These are phyloP conservation scores for Graphium colonna DNA, from an alignment of 2,888 invertebrate species.

Conservation along the genomic window DNA sequence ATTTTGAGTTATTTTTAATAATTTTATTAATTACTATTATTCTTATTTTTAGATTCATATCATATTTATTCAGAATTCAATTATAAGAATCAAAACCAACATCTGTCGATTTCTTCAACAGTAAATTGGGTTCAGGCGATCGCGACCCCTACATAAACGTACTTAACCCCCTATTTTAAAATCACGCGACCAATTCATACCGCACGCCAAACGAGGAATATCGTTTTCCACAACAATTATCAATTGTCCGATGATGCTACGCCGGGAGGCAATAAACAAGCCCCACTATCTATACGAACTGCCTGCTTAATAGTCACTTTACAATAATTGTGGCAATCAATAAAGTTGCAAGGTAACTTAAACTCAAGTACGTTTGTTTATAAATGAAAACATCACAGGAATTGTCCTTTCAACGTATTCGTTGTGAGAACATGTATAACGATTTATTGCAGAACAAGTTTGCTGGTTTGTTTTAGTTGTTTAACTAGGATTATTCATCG, in stretches of 20 bases:
- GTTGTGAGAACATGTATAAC: neutral
- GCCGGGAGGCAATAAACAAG: conserved; percentile 57
- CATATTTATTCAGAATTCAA: too few relatives aligned
- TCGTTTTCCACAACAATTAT: conserved; percentile 58
- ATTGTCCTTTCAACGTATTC: neutral
- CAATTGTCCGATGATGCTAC: conserved; percentile 52
- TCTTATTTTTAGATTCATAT: too few relatives aligned
- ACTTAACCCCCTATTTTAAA: conserved; percentile 59
- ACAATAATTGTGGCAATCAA: conserved; percentile 54
- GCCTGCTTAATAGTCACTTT: conserved; percentile 53
- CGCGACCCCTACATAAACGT: conserved; percentile 40
- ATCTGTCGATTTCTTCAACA: neutral
- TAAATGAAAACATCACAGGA: neutral
- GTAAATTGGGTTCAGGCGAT: too few relatives aligned
- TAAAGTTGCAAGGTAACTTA: conserved; percentile 38
- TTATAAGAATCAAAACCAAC: neutral
- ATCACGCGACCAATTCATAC: conserved; percentile 59
- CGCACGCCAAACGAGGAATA: conserved; percentile 61
- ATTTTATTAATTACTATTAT: too few relatives aligned
- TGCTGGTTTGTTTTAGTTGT: too few relatives aligned
- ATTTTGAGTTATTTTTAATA: too few relatives aligned
- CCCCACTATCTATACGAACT: conserved; percentile 49
- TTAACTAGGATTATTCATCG: too few relatives aligned
- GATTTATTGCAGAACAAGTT: too few relatives aligned
- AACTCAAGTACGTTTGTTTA: conserved; percentile 24